Percentiles rank a stretch among this genome's conserved stretches.
Conservation (phyloP, 2,113 vertebrate genomes). For the Colaptes auratus region DNA sequence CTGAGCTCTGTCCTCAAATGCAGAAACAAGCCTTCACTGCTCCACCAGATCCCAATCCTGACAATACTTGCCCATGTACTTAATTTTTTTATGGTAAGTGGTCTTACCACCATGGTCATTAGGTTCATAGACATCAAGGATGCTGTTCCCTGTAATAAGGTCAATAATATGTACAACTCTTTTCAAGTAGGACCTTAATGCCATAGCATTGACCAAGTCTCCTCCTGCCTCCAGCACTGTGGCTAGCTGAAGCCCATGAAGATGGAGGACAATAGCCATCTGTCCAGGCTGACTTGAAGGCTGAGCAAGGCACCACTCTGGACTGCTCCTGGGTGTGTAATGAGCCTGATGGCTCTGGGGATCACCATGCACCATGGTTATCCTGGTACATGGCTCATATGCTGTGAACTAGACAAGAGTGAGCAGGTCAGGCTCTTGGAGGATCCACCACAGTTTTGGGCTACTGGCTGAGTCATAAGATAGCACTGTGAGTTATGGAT, state of each 20-base stretch:
- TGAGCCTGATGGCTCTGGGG: not conserved
- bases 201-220: not conserved
- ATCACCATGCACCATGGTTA: accelerated
- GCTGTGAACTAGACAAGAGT: not conserved
- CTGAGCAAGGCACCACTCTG: not conserved
- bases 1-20: not conserved
- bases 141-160: not conserved
- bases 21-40: not conserved
- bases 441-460: not conserved
- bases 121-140: conserved; percentile 4
- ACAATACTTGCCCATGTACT: not conserved
- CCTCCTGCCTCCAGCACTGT: not conserved
- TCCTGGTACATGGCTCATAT: not conserved
- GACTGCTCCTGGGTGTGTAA: not conserved
- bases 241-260: not conserved
- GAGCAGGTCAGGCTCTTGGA: not conserved
- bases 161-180: not conserved
- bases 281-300: not conserved
- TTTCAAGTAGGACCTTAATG: not conserved
- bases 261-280: not conserved
- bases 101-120: not conserved
- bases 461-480: not conserved
- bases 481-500: accelerated
- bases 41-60: not conserved
- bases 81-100: not conserved